Base-by-base conservation (phyloP, 30 jellyfish, hydroid and myxozoan genomes). In the Hydractinia symbiolongicarpus region DNA sequence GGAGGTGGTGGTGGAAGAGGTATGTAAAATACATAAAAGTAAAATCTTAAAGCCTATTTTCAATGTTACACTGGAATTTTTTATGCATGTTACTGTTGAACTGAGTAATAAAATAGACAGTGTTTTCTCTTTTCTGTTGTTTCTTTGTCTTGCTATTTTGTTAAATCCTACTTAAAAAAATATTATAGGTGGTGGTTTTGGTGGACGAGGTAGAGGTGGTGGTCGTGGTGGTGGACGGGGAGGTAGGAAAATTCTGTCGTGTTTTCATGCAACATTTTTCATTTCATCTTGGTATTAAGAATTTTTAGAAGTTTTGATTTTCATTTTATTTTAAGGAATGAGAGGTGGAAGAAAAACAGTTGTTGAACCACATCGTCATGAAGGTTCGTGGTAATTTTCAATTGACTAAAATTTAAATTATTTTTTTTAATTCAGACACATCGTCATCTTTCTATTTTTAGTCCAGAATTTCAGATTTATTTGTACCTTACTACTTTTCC, bases 281-380 rank as follows among this genome's bases (percentile, higher is more conserved):
- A 16, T 72, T 30, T 2, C 0, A 72, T 17, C n/a, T 72, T 6
- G 53, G 58, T 5, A 15, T 30, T 30, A 72, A 8, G 66, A n/a
- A 15, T 21, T 44, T n/a, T 67, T 7, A 5, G 75, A 61, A 21
- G 61, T 49, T 49, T 8, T 54, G 67, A 1, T 79, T 5, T 4
- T 30, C 1, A 55, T 67, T n/a, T 79, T 61, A 4, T 9, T 73
- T 73, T 51, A 76, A 88, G 99, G 99, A 8, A 79, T 94, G 90
- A 83, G 97, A 76, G 99, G 99, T 5, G 97, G 97, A 9, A 87
- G 87, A 40, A 94, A 72, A 61, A 90, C 83, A 51, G 88, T 88
- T 68, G 80, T 94, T 70, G 99, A 94, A 66, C 97, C 99, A 55
- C 99, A 94, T 76, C 69, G 99, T 20, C 99, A 94, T 76, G 90